These are phyloP conservation scores for Myopa tessellatipennis DNA, from an alignment of 2,888 invertebrate species.

Conservation along the genomic window DNA sequence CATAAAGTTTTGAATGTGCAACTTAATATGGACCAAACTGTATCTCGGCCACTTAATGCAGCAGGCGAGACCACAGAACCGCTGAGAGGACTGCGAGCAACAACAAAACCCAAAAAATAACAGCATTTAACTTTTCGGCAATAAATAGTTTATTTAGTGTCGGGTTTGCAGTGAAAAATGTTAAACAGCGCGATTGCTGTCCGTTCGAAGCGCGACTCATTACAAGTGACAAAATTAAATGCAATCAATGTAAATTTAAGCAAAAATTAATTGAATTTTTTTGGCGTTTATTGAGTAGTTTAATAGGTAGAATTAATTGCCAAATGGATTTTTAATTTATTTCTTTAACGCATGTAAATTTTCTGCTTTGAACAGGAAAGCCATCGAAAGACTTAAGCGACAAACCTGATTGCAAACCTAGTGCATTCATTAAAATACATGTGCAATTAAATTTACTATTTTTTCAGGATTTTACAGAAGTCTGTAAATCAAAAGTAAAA, in stretches of 20 bases:
- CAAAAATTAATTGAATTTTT: conserved; percentile 33
- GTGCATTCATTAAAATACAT: not conserved
- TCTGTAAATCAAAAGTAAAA: no score
- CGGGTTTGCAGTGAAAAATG: conserved; percentile 6
- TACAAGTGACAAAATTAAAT: conserved; percentile 9
- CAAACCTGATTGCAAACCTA: conserved; percentile 10
- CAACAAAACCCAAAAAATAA: not conserved
- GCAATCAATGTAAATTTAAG: conserved; percentile 28
- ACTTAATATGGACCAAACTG: conserved; percentile 28
- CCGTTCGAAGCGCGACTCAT: not conserved
- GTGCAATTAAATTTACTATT: no score
- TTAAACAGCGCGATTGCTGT: conserved; percentile 13
- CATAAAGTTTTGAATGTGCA: conserved; percentile 30
- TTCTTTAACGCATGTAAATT: conserved; percentile 16
- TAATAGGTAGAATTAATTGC: conserved; percentile 22
- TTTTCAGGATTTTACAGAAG: no score
- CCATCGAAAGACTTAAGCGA: conserved; percentile 33
- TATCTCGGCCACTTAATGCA: not conserved
- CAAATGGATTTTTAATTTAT: conserved; percentile 30
- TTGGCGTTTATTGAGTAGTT: not conserved
- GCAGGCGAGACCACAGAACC: not conserved
- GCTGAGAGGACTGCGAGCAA: not conserved
- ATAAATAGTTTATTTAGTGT: conserved; percentile 35
- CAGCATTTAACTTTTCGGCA: conserved; percentile 28
- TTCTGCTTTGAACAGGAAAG: not conserved